Percentiles rank a stretch among this genome's conserved stretches.
phyloP scores from a whole-genome alignment of 1,140 invertebrate species.

The Musca vetustissima region DNA sequence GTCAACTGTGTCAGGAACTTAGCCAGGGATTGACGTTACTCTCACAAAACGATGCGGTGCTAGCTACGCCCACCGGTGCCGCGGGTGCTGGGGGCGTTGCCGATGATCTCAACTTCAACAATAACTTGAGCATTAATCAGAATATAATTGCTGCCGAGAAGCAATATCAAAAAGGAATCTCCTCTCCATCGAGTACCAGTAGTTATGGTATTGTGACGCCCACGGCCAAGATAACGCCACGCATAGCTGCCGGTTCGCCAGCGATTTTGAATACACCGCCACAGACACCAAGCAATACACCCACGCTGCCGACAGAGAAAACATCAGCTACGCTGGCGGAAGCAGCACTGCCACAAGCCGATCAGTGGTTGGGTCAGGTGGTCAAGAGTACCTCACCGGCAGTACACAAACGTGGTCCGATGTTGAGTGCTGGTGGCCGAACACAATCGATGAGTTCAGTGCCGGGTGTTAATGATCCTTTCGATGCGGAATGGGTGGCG shows the following conservation, averaged over 20 bases:
- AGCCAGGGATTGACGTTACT: slow-evolving; percentile 80
- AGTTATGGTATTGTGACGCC: slow-evolving; percentile 33
- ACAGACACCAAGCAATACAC: slow-evolving; percentile 29
- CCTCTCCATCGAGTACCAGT: slow-evolving; percentile 32
- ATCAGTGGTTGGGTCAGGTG: slow-evolving; percentile 76
- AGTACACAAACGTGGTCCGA: slow-evolving; percentile 58
- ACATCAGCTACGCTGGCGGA: slow-evolving; percentile 37
- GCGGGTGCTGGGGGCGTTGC: slow-evolving; percentile 55
- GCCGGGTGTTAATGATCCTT: slow-evolving; percentile 65
- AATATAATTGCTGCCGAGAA: slow-evolving; percentile 56
- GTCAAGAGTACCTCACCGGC: slow-evolving; percentile 61
- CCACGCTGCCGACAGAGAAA: slow-evolving; percentile 50
- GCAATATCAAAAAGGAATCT: slow-evolving; percentile 38
- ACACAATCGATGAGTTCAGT: slow-evolving; percentile 63
- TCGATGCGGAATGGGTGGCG: slow-evolving; percentile 83
- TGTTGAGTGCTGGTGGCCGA: slow-evolving; percentile 62
- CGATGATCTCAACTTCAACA: slow-evolving; percentile 62
- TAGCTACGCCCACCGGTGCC: slow-evolving; percentile 36
- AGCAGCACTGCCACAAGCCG: slow-evolving; percentile 66
- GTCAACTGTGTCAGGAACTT: slow-evolving; percentile 85
- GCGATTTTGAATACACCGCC: slow-evolving; percentile 10
- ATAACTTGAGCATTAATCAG: slow-evolving; percentile 60
- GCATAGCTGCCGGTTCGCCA: slow-evolving; percentile 29
- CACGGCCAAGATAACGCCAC: slow-evolving; percentile 37
- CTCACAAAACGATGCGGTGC: slow-evolving; percentile 66